Evolutionary conservation across 2,797 vertebrate genomes (phyloP).

Genomic region (Apogon talboti): DNA sequence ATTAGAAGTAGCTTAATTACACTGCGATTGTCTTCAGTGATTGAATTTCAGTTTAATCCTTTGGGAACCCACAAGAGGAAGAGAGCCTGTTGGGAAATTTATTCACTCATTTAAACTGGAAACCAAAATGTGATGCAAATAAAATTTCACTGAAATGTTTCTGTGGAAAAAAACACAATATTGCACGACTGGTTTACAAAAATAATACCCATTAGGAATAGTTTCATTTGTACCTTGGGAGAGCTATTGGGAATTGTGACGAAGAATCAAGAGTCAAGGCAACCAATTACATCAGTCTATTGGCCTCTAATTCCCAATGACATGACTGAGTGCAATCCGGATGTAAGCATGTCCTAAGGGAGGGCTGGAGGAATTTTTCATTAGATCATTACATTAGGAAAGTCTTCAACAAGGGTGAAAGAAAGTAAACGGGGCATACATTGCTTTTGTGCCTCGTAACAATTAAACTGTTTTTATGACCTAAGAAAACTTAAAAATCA

Average conservation of each 20-base stretch:
- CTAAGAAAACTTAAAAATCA: constrained; percentile 3
- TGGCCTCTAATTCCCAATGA: constrained; percentile 43
- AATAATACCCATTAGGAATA: constrained; percentile 20
- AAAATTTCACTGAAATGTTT: constrained; percentile 30
- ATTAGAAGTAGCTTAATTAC: constrained; percentile 78
- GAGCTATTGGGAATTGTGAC: constrained; percentile 21
- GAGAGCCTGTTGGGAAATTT: constrained; percentile 41
- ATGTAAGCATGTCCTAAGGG: constrained; percentile 36
- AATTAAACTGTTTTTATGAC: constrained; percentile 12
- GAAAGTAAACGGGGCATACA: constrained; percentile 13
- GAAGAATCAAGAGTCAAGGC: constrained; percentile 33
- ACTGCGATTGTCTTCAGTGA: constrained; percentile 71
- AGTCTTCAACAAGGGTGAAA: constrained; percentile 16
- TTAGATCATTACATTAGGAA: constrained; percentile 25
- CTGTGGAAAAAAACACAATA: constrained; percentile 11
- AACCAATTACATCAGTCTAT: constrained; percentile 21
- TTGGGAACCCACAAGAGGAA: constrained; percentile 45
- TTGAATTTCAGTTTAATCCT: constrained; percentile 69
- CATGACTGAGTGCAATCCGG: constrained; percentile 38
- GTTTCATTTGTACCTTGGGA: constrained; percentile 16
- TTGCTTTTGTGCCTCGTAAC: not conserved
- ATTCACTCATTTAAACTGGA: constrained; percentile 36
- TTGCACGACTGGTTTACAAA: constrained; percentile 13
- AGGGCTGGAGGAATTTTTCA: constrained; percentile 27
- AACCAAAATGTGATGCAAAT: constrained; percentile 14